Base-by-base conservation (phyloP, 2,113 vertebrate species). In the Atherinomorus stipes region DNA sequence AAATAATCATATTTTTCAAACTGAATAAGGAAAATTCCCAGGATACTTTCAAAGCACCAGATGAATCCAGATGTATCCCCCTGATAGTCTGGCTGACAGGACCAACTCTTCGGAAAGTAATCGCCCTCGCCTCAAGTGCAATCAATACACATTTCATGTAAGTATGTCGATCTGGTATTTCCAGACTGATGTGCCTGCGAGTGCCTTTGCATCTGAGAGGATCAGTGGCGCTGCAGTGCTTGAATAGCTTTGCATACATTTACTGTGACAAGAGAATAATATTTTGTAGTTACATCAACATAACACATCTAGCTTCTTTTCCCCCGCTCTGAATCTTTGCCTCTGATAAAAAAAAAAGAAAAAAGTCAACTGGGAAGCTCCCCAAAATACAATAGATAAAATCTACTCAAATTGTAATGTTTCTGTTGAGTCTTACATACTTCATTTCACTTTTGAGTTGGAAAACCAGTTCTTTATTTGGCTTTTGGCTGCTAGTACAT, bases 221-320 rank as follows among this genome's bases (percentile, higher is more conserved):
- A 80, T 82, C 80, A 59, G 62, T 38, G 56, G 74, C 84, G 70
- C 69, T 59, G 84, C 76, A 31, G 74, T 21, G 4, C 62, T 54
- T 76, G 85, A 88, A 85, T 85, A 84, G 78, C 71, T 90, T 84
- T 88, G 82, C 88, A 89, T 86, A 82, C 49, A 84, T 88, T 85
- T 82, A 59, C 76, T 51, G 19, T 23, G 56, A 66, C 37, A 47
- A 82, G 28, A 74, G 40, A 59, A 45, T 51, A 58, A 81, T 47
- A 58, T 28, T 10, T 21, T 25, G 71, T 44, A 31, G 28, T 71
- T 19, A 2, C 40, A 57, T 79, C 25, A 53, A 67, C 45, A 51
- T 9, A 40, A 71, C 57, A 45, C 10, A 56, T 21, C 51, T 45
- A 19, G 5, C 50, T 19, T 22, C n/a, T 53, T 50, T 18, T 52